Conservation (phyloP, 2,113 vertebrate genomes). For the Bambusicola thoracicus region DNA sequence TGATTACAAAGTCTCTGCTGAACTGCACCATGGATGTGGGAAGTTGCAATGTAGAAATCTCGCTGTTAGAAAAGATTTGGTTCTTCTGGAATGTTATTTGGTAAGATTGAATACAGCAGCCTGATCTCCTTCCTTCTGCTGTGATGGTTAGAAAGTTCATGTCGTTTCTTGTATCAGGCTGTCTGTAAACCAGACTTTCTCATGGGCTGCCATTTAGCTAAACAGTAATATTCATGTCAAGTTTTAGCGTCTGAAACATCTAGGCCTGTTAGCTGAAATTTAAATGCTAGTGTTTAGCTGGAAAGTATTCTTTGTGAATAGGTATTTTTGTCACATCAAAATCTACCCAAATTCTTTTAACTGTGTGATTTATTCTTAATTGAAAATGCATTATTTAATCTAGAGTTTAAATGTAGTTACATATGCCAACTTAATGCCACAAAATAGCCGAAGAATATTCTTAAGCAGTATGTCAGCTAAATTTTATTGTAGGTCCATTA, state of each 20-base stretch:
- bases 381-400: slow-evolving; percentile 54
- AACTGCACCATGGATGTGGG: neutral
- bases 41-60: neutral
- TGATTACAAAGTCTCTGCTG: neutral
- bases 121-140: neutral
- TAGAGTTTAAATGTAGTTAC: slow-evolving; percentile 40
- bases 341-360: neutral
- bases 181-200: neutral
- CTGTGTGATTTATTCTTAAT: slow-evolving; percentile 27
- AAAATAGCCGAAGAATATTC: slow-evolving; percentile 55
- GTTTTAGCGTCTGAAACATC: neutral
- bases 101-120: neutral
- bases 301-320: neutral
- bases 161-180: neutral
- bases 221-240: neutral
- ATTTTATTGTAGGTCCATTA: slow-evolving; percentile 65
- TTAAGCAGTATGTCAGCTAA: slow-evolving; percentile 48
- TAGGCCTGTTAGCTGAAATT: neutral
- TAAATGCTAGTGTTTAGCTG: neutral
- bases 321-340: neutral
- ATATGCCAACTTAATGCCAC: slow-evolving; percentile 47
- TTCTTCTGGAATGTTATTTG: neutral
- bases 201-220: neutral
- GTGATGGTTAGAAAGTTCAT: neutral
- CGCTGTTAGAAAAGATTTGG: rapidly evolving